Base-by-base conservation (phyloP, 2,797 vertebrate genomes). In the Halcyon badia region DNA sequence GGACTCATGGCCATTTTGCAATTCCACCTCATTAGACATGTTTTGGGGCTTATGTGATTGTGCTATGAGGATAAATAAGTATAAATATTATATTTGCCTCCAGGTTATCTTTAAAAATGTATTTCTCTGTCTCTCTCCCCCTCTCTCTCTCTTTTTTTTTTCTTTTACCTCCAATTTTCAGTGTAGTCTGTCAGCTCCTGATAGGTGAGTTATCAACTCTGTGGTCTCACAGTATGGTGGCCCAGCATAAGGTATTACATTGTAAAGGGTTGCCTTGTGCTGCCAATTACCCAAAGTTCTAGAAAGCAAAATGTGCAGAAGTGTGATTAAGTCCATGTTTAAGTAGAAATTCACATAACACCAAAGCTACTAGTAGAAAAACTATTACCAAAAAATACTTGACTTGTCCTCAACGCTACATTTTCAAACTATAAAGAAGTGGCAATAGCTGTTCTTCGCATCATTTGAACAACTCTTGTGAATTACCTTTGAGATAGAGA, bases 11-110 rank as follows among this genome's bases (percentile, higher is more conserved):
- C 97, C 98, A 97, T 98, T 98, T 98, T 98, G 98, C 98, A 98
- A 98, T 98, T 98, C 97, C 96, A 98, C 97, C 98, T 98, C 98
- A 98, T 98, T 98, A 98, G 98, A 98, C 98, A 97, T 98, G 97
- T 98, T 98, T 98, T 97, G 98, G 98, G 97, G 97, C 97, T 98
- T 97, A 97, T 85, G 96, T 83, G 96, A 97, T 97, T 96, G 97
- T 98, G 98, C 98, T 98, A 97, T 97, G 97, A 98, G 98, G 98
- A 98, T 98, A 98, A 98, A 98, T 98, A 98, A 98, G 98, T 98
- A 98, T 98, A 98, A 98, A 98, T 98, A 98, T 98, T 98, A 98
- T 98, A 98, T 98, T 98, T 98, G 98, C 98, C 98, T 98, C 96
- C 98, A 97, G 98, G 98, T 98, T 98, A 98, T 98, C 98, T 98